Base-by-base conservation (phyloP, 2,113 vertebrate species). In the Pseudorectes ferrugineus region DNA sequence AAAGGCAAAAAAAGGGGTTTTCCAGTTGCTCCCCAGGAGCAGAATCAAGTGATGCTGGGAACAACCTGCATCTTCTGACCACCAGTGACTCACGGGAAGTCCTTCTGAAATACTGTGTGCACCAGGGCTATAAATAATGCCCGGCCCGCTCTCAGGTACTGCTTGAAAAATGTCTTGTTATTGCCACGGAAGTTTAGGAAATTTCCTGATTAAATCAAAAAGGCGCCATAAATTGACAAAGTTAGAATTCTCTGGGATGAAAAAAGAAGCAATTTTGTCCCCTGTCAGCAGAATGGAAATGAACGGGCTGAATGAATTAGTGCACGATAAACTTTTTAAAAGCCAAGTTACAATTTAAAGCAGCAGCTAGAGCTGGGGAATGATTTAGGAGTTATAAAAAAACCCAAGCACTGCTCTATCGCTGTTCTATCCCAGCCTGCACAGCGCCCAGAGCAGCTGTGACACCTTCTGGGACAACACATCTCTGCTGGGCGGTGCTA, bases 261-360 rank as follows among this genome's bases (percentile, higher is more conserved):
- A 70, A 85, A 86, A 58, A 48, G 85, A 31, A 91, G 94, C 68
- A 48, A 51, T 93, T 96, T 95, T 91, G 71, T 77, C 65, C 70
- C 77, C 89, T 42, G 33, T 91, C 96, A 97, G 96, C 96, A 94
- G 91, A 96, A 96, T 96, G 93, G 88, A 96, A 94, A 94, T 94
- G 89, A 96, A 93, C 7, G 21, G 75, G 55, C 52, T 87, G 84
- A 52, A 71, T 87, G 94, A 96, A 96, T 74, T 76, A 93, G 94
- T 73, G 88, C 42, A n/a, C 38, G 23, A 92, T 91, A 89, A 95
- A 95, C 83, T 88, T 71, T 93, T 91, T 49, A 95, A 95, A 93
- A 93, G 82, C 43, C 71, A 77, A 88, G 82, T 89, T 93, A 88
- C 71, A 62, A 75, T 92, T 96, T 80, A 90, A 93, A 94, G 88